A percentile compares a stretch with the other conserved stretches of the same genome.
Conservation (phyloP, 2,888 invertebrate species). For the Zeuzera pyrina region DNA sequence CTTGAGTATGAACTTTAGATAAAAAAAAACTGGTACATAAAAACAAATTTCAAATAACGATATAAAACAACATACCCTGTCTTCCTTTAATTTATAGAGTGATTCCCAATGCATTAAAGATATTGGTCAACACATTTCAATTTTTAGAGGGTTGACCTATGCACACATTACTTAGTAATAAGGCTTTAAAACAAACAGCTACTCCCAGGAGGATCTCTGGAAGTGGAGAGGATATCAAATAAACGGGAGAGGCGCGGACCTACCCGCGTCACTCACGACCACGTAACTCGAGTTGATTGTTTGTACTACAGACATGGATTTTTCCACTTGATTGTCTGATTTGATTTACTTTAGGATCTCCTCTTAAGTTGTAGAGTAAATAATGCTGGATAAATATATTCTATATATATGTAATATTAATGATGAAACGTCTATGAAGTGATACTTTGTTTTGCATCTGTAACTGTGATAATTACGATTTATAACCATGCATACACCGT, state of each 20-base stretch:
- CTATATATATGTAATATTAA: slow-evolving; percentile 1
- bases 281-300: slow-evolving; percentile 69
- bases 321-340: slow-evolving; percentile 74
- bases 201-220: slow-evolving; percentile 36
- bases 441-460: too few species aligned
- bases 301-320: slow-evolving; percentile 67
- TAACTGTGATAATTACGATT: too few species aligned
- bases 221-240: slow-evolving; percentile 44
- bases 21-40: too few species aligned
- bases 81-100: too few species aligned
- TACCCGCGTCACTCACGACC: slow-evolving; percentile 52
- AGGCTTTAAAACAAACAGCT: slow-evolving; percentile 71
- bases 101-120: slow-evolving; percentile 52
- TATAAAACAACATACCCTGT: too few species aligned
- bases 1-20: too few species aligned
- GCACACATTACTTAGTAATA: slow-evolving; percentile 73
- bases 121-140: slow-evolving; percentile 57
- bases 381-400: slow-evolving; percentile 17
- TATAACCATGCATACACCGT: too few species aligned
- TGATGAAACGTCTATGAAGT: too few species aligned
- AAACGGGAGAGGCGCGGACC: slow-evolving; percentile 33
- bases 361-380: slow-evolving; percentile 40
- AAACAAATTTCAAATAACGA: too few species aligned
- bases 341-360: slow-evolving; percentile 57
- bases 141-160: slow-evolving; percentile 70